These are phyloP conservation scores for Aplocera efformata DNA, from an alignment of 2,888 invertebrate genomes.

Conservation along the genomic window DNA sequence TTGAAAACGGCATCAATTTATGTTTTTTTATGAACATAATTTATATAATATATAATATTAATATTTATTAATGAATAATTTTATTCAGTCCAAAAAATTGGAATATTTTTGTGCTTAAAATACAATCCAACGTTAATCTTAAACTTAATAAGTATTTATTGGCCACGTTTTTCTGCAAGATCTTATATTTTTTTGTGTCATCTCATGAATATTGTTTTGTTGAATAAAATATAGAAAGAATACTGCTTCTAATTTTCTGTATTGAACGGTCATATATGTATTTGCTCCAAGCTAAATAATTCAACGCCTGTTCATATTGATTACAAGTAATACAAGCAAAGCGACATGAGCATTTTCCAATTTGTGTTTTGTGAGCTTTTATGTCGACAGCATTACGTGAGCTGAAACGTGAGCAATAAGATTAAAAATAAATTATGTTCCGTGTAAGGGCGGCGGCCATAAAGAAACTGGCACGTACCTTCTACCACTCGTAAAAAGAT, in stretches of 20 bases:
- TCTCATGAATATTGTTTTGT: no score
- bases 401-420: slow-evolving; percentile 72
- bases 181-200: no score
- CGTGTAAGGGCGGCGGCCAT: slow-evolving; percentile 51
- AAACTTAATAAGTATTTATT: no score
- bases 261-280: background rate
- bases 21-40: no score
- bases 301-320: slow-evolving; percentile 36
- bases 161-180: no score
- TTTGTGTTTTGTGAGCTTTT: slow-evolving; percentile 71
- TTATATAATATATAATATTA: no score
- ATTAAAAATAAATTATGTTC: slow-evolving; percentile 75
- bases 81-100: no score
- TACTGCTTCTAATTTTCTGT: slow-evolving; percentile 1
- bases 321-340: slow-evolving; percentile 42
- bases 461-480: slow-evolving; percentile 39
- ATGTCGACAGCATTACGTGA: slow-evolving; percentile 73
- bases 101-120: no score
- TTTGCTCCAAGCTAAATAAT: slow-evolving; percentile 15
- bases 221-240: background rate
- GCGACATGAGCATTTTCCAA: slow-evolving; percentile 63
- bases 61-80: no score
- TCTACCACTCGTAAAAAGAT: slow-evolving; percentile 29
- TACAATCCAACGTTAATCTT: no score
- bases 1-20: background rate